These are phyloP conservation scores for Holcopasites calliopsidis DNA, from an alignment of 1,140 invertebrate genomes.

Conservation along the genomic window DNA sequence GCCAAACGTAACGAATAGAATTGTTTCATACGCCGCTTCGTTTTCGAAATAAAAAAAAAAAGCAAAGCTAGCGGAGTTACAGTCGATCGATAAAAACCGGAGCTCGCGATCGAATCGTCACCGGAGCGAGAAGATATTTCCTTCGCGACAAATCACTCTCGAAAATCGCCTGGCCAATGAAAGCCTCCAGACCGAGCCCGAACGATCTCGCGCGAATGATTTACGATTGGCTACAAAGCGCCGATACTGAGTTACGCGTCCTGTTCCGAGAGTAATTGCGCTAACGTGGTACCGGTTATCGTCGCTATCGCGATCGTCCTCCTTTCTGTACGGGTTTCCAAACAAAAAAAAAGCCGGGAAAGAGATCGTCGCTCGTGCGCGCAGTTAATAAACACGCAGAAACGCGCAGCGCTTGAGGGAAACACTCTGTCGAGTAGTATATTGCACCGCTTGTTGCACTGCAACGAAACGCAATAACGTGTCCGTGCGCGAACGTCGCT, in stretches of 20 bases:
- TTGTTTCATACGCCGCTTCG: no score
- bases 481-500: conserved; percentile 61
- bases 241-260: conserved; percentile 7
- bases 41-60: no score
- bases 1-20: no score
- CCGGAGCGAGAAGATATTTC: not conserved
- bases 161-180: conserved; percentile 28
- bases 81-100: not conserved
- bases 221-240: conserved; percentile 9
- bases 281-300: not conserved
- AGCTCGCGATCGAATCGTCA: not conserved
- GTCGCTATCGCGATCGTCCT: not conserved
- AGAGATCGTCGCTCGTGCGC: not conserved
- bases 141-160: conserved; percentile 25
- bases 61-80: not conserved
- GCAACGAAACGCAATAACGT: conserved; percentile 63
- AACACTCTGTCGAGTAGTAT: conserved; percentile 53
- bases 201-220: conserved; percentile 7
- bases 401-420: conserved; percentile 20
- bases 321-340: no score
- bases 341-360: conserved; percentile 1
- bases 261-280: not conserved
- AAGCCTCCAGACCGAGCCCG: not conserved
- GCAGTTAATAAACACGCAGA: conserved; percentile 47
- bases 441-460: conserved; percentile 63